Base-by-base conservation (phyloP, 1,140 invertebrate species). In the Pseudomyrmex dendroicus region DNA sequence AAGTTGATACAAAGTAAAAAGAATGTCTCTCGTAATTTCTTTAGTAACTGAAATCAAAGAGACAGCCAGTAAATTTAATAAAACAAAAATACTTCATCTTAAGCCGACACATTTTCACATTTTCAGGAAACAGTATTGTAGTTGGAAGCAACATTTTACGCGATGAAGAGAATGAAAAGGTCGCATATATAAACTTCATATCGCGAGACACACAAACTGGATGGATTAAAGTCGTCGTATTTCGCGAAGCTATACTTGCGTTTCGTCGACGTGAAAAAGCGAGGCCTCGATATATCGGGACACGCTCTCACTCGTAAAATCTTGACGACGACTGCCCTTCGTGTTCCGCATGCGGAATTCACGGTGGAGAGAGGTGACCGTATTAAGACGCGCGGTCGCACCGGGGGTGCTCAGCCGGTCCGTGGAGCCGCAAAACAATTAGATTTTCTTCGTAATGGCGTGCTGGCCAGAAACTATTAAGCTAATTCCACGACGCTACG, bases 401-500 rank as follows among this genome's bases (percentile, higher is more conserved):
- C 35, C 35, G 35, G 20, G 35, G 46, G n/a, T 46, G 63, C 48
- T 25, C 67, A 66, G 61, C 63, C 48, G 48, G 48, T 35, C 35
- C 25, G 44, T 84, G 25, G 68, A 56, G 61, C 64, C 68, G 80
- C 54, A 64, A 73, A 80, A 84, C 82, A 84, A 88, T 88, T 88
- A 87, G 83, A 87, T 88, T 84, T 84, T 83, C 77, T 73, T 84
- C 85, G 64, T 87, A 84, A 88, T 88, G 76, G 85, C 62, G 66
- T 82, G 68, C 68, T 74, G 85, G 76, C 54, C 66, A 82, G 83
- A 88, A 88, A 88, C 86, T 87, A 87, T 88, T 88, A 88, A 87
- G 86, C 82, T 88, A 88, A 88, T 88, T 87, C 72, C 61, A 20
- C 44, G 80, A 62, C 72, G 72, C 17, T 44, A 76, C 52, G 25